Evolutionary conservation across 2,113 vertebrate species (phyloP), one percentile per base, ranked within the genome.

Genomic region (Cyprinodon tularosa): DNA sequence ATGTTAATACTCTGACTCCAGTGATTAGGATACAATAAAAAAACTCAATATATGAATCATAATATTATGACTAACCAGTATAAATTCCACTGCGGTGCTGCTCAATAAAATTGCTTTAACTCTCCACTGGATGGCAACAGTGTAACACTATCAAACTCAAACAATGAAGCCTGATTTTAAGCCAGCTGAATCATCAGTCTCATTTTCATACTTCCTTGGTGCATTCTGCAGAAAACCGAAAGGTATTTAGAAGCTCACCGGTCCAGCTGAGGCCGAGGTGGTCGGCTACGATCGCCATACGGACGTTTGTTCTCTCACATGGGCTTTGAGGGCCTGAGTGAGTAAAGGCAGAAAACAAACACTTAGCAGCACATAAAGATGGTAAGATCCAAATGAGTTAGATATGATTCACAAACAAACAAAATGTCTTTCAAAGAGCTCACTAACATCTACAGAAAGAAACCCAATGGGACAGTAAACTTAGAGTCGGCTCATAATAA

Each of bases 241-340:
- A 37, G 12, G n/a, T 67, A 71, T 11, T 48, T 3, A 17, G 9
- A 71, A 29, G 29, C 96, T 95, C 94, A 99, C 98, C 98, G 91
- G 98, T 99, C 98, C 98, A 99, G 92, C 98, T 99, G 93, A 99
- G 96, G 92, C 98, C 98, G 80, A 99, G 95, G 86, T 99, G 98
- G 92, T 99, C 98, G 0, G 98, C 98, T 88, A 99, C 98, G 92
- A 99, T 99, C 69, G 98, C 97, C 97, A 98, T 99, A 86, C 98
- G 96, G 92, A 99, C 96, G 93, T 99, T 97, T 86, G 98, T 99
- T 86, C 97, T 96, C 90, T 99, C 98, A 90, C 98, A 99, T 88
- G 98, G 98, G 94, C 97, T 99, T 94, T 99, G 97, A 87, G 98
- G 98, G 95, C 98, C 98, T 99, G 95, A 88, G 93, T 3, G 0